Base-by-base conservation (phyloP, 2,888 invertebrate species). In the Watsonalla cultraria region DNA sequence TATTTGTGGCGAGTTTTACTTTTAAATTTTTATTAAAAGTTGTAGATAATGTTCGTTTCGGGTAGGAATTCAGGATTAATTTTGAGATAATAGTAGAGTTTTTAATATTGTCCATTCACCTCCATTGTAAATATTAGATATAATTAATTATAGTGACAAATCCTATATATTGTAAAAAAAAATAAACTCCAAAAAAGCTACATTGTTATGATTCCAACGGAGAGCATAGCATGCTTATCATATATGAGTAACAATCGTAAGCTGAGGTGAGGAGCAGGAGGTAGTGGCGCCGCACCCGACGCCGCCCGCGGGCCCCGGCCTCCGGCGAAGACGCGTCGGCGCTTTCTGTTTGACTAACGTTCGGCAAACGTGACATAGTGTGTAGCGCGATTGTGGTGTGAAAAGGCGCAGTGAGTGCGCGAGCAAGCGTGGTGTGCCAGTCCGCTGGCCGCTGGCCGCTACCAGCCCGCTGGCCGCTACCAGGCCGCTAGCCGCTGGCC, bases 131-230 rank as follows among this genome's bases (percentile, higher is more conserved):
- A 90, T 90, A 90, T 84, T 90, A 90, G 90, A 80, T 88, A 78
- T 90, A 90, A 90, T 88, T 90, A 90, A 90, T 85, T 86, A 88
- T 90, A 90, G 89, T 84, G 84, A 88, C 78, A 86, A 88, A 90
- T 89, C 88, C 87, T 89, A 90, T 90, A 90, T 90, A 90, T 90
- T 90, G 90, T 90, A 90, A 87, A 90, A 90, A n/a, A 90, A 83
- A 66, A 80, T 81, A 88, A 90, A 89, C 82, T 87, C 80, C 85
- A 88, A 89, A 90, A 89, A 90, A 88, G 88, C 89, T 87, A 85
- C 83, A 84, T 87, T 84, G 88, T 86, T 87, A 82, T 77, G 80
- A 82, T 82, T 81, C 76, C 76, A 80, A 76, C 77, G 76, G 81
- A 79, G 82, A 79, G 80, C 78, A 76, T 78, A 72, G 76, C 74